These are phyloP conservation scores for Equus przewalskii DNA, from an alignment of 2,113 vertebrate genomes.

Conservation along the genomic window DNA sequence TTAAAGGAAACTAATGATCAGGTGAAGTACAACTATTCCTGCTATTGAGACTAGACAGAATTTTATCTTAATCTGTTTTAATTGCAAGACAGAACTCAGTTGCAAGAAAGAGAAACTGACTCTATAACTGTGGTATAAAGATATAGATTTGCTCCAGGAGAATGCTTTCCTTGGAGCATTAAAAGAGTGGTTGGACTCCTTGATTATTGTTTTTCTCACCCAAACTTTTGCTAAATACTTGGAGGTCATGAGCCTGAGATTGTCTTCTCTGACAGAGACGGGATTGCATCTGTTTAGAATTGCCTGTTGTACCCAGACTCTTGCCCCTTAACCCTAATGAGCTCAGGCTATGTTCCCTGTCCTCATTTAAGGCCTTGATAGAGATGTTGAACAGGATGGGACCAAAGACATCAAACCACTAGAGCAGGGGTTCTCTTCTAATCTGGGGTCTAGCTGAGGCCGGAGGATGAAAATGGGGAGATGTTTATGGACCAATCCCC, in stretches of 20 bases:
- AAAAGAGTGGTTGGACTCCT: neutral
- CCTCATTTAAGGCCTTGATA: neutral
- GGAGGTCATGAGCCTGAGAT: neutral
- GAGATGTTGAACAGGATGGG: neutral
- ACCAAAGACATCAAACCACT: neutral
- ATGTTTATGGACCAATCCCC: neutral
- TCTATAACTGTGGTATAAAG: neutral
- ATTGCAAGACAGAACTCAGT: neutral
- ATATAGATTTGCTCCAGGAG: neutral
- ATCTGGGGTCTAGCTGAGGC: neutral
- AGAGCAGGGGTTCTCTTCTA: neutral
- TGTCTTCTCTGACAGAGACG: neutral
- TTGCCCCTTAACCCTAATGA: neutral
- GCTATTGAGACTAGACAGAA: neutral
- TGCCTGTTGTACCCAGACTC: neutral
- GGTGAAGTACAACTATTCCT: neutral
- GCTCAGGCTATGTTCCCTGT: neutral
- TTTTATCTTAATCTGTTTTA: neutral
- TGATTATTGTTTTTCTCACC: neutral
- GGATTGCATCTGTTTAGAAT: neutral
- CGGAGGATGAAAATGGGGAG: neutral
- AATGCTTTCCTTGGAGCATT: neutral
- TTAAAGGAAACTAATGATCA: neutral
- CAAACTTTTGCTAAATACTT: neutral
- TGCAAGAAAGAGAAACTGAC: neutral